Conservation (phyloP, 23 tunicate genomes). For the Trididemnum miniatum region DNA sequence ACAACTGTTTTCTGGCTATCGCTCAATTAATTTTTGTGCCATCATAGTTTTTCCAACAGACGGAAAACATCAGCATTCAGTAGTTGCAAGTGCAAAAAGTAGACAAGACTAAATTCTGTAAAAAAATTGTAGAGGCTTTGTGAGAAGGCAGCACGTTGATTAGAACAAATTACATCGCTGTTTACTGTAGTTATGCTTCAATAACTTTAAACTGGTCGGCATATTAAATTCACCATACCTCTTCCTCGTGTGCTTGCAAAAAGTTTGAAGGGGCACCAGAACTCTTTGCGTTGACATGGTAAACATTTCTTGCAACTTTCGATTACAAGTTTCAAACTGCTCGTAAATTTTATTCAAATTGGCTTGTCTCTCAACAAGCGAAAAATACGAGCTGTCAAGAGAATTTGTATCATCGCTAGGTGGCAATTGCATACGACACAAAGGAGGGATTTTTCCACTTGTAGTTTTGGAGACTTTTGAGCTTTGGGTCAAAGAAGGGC, state of each 20-base stretch:
- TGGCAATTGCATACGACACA: not conserved
- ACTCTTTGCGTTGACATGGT: conserved; percentile 63
- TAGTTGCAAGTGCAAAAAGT: too few relatives aligned
- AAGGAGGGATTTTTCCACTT: not conserved
- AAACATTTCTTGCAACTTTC: conserved; percentile 56
- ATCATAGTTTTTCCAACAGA: too few relatives aligned
- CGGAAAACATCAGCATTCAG: too few relatives aligned
- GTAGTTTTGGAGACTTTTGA: conserved; percentile 9
- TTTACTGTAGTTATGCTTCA: too few relatives aligned
- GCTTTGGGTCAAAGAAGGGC: conserved; percentile 28
- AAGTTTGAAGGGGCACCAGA: conserved; percentile 70
- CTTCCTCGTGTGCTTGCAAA: conserved; percentile 61
- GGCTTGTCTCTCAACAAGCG: conserved; percentile 18
- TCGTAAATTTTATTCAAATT: conserved; percentile 42
- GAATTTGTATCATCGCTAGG: not conserved
- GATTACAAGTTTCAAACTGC: conserved; percentile 41
- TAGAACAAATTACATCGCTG: too few relatives aligned
- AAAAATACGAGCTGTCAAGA: not conserved
- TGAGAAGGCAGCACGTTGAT: too few relatives aligned
- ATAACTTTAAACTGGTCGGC: too few relatives aligned
- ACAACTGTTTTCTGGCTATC: too few relatives aligned
- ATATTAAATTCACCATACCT: too few relatives aligned
- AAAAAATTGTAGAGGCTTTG: too few relatives aligned
- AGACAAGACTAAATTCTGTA: too few relatives aligned
- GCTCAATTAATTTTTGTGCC: too few relatives aligned